These are phyloP conservation scores for Phrixothrix hirtus DNA, from an alignment of 2,888 invertebrate genomes.

Conservation along the genomic window DNA sequence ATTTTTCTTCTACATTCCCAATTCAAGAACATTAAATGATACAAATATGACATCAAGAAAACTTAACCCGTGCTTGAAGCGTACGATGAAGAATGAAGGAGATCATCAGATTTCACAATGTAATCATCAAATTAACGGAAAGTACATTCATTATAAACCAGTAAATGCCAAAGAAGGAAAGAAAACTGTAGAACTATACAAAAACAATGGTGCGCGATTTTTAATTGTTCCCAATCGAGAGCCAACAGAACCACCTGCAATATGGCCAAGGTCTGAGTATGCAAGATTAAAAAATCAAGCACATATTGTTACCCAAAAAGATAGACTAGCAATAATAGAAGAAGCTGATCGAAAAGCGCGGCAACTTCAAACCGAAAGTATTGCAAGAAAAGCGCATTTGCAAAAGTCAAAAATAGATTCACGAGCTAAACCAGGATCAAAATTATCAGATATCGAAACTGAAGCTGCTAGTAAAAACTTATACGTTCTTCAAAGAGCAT, in stretches of 20 bases:
- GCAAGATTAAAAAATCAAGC: slow-evolving; percentile 64
- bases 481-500: slow-evolving; percentile 59
- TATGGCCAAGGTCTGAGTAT: slow-evolving; percentile 65
- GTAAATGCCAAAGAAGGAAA: slow-evolving; percentile 45
- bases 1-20: too few species aligned
- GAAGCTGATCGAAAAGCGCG: slow-evolving; percentile 55
- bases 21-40: too few species aligned
- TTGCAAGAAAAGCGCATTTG: slow-evolving; percentile 58
- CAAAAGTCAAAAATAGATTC: slow-evolving; percentile 34
- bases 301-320: slow-evolving; percentile 58
- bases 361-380: slow-evolving; percentile 62
- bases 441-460: slow-evolving; percentile 50
- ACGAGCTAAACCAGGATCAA: slow-evolving; percentile 33
- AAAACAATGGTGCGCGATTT: slow-evolving; percentile 54
- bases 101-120: slow-evolving; percentile 42
- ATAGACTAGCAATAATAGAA: slow-evolving; percentile 55
- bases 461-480: slow-evolving; percentile 58
- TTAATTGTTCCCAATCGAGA: slow-evolving; percentile 60
- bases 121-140: slow-evolving; percentile 46
- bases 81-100: too few species aligned
- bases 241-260: slow-evolving; percentile 62
- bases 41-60: not conserved
- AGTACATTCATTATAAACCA: slow-evolving; percentile 49
- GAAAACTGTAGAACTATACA: slow-evolving; percentile 38
- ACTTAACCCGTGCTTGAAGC: not conserved